These are phyloP conservation scores for Rotaria macrura DNA, from an alignment of 2,888 invertebrate species.

Conservation along the genomic window DNA sequence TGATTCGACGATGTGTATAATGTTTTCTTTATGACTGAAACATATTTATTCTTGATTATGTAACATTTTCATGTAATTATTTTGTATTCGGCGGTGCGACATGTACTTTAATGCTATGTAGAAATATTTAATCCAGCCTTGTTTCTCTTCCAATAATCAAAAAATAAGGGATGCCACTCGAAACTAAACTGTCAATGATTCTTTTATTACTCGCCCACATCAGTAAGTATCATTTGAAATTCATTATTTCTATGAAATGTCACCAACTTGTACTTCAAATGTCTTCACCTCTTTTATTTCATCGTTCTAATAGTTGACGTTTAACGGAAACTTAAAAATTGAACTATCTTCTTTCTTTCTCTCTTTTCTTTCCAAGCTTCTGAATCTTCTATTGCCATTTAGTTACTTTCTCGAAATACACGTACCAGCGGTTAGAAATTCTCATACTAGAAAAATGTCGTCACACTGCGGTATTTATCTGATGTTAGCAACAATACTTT, in stretches of 20 bases:
- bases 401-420: neutral
- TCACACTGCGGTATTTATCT: neutral
- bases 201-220: neutral
- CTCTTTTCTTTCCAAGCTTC: neutral
- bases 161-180: neutral
- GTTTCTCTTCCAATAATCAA: no score
- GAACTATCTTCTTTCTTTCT: neutral
- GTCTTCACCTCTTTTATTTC: neutral
- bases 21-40: no score
- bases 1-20: no score
- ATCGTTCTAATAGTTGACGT: neutral
- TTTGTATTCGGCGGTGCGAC: no score
- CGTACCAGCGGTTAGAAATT: neutral
- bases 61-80: no score
- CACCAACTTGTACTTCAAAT: neutral
- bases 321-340: neutral
- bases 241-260: neutral
- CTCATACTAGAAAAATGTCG: neutral
- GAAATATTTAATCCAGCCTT: no score
- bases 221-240: neutral
- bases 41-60: no score
- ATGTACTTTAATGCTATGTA: no score
- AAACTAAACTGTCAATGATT: no score
- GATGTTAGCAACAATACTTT: neutral
- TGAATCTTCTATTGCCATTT: neutral